A percentile compares a stretch with the other conserved stretches of the same genome.
Evolutionary conservation across 2,797 vertebrate species (phyloP).

Genomic region (Setipinna tenuifilis): DNA sequence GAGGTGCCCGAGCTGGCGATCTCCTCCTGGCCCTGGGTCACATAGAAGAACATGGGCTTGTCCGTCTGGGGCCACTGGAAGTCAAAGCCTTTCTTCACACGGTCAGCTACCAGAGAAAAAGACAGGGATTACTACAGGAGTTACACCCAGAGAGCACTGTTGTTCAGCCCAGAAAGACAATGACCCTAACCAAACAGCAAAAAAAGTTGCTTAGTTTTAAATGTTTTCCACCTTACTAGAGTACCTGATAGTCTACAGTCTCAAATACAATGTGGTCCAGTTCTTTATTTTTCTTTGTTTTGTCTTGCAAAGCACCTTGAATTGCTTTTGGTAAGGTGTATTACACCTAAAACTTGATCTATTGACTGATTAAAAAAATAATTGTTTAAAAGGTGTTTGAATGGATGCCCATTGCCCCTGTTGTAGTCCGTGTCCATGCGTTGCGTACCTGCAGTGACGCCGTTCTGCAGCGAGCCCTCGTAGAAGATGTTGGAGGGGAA

Average conservation of each 20-base stretch:
- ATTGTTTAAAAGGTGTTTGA: no score
- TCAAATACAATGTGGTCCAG: no score
- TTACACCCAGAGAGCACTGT: not conserved
- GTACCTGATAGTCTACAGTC: no score
- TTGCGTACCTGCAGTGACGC: conserved; percentile 88
- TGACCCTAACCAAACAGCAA: no score
- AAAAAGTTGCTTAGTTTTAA: no score
- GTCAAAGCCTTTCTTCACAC: conserved; percentile 98
- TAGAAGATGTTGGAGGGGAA: conserved; percentile 99
- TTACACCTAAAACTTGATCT: no score
- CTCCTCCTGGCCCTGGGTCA: conserved; percentile 98
- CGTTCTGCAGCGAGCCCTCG: conserved; percentile 96
- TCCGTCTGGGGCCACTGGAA: conserved; percentile 99
- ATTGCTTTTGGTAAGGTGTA: no score
- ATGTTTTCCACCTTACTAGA: no score
- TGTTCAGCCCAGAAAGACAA: not conserved
- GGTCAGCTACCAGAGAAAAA: conserved; percentile 78
- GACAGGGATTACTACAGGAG: not conserved
- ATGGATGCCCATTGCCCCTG: no score
- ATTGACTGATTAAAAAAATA: no score
- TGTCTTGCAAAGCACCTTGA: no score
- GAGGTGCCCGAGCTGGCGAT: conserved; percentile 98
- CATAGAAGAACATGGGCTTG: conserved; percentile 99
- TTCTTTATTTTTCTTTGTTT: no score
- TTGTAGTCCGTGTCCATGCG: not conserved